Conservation (phyloP, 2,797 vertebrate genomes). For the Anabas testudineus region DNA sequence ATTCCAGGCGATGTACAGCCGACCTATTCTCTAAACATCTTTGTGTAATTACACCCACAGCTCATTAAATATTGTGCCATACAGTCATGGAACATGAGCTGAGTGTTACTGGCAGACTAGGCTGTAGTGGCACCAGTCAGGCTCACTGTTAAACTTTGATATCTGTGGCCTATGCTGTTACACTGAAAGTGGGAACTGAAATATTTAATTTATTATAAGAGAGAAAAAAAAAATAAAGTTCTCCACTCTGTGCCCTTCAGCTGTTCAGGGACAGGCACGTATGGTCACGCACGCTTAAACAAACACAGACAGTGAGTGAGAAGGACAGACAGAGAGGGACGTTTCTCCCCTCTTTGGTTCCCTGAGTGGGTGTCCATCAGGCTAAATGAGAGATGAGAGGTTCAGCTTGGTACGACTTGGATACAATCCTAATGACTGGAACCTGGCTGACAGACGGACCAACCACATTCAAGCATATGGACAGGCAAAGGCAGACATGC, state of each 20-base stretch:
- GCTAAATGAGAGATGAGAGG: conserved; percentile 78
- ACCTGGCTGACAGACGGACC: conserved; percentile 57
- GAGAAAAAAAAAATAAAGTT: conserved; percentile 31
- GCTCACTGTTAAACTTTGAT: conserved; percentile 7
- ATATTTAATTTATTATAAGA: conserved; percentile 33
- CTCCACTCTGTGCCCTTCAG: conserved; percentile 66
- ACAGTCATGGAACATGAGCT: conserved; percentile 28
- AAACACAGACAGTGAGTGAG: conserved; percentile 55
- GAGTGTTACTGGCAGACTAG: conserved; percentile 19
- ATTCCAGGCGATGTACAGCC: conserved; percentile 35
- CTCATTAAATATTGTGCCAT: conserved; percentile 41
- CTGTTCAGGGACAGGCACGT: conserved; percentile 52
- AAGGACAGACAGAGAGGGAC: conserved; percentile 58
- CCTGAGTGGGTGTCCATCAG: conserved; percentile 74
- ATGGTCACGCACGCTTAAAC: conserved; percentile 56
- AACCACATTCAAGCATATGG: conserved; percentile 47
- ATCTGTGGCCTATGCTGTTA: neutral
- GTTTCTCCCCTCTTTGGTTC: conserved; percentile 55
- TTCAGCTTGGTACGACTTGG: conserved; percentile 67
- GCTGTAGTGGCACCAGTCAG: conserved; percentile 21
- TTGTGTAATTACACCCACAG: conserved; percentile 44
- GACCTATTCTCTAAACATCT: conserved; percentile 44
- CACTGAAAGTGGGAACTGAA: conserved; percentile 2
- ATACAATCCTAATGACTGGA: conserved; percentile 67
- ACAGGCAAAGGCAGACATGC: conserved; percentile 24